Evolutionary conservation across 2,113 vertebrate genomes (phyloP).

Genomic region (Larimichthys polyactis): DNA sequence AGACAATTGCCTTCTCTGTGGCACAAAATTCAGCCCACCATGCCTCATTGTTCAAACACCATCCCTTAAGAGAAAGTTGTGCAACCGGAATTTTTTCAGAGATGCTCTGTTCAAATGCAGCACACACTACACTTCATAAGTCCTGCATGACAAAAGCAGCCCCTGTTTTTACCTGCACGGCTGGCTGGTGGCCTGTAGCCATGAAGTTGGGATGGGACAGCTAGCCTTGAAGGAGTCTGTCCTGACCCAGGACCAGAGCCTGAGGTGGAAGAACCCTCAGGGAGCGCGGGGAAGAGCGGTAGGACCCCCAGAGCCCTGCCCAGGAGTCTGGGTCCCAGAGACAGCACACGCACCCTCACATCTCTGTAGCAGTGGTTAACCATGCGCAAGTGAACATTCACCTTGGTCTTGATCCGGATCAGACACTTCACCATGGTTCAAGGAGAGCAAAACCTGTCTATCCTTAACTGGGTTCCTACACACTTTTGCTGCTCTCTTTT

Average conservation of each 20-base stretch:
- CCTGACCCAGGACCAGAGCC: constrained; percentile 46
- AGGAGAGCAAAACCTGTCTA: background rate
- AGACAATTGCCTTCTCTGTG: background rate
- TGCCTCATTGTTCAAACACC: background rate
- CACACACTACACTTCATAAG: background rate
- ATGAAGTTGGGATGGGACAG: constrained; percentile 46
- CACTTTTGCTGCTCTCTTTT: background rate
- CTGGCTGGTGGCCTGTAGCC: constrained; percentile 29
- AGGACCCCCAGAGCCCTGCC: constrained; percentile 85
- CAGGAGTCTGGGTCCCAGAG: constrained; percentile 88
- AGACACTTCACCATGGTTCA: constrained; percentile 93
- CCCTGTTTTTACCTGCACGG: constrained; percentile 46
- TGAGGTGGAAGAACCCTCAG: constrained; percentile 41
- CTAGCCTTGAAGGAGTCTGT: constrained; percentile 57
- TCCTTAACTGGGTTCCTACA: background rate
- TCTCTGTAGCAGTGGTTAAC: constrained; percentile 93
- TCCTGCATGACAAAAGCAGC: background rate
- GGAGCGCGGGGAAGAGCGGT: constrained; percentile 77
- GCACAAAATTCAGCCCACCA: background rate
- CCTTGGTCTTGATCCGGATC: constrained; percentile 91
- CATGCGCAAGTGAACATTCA: constrained; percentile 91
- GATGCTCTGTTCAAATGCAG: background rate
- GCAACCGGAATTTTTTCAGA: background rate
- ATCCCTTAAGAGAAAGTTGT: background rate
- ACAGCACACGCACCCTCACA: constrained; percentile 89